A percentile compares a stretch with the other conserved stretches of the same genome.
These are phyloP conservation scores for Monochamus alternatus DNA, from an alignment of 2,888 invertebrate genomes.

Conservation along the genomic window DNA sequence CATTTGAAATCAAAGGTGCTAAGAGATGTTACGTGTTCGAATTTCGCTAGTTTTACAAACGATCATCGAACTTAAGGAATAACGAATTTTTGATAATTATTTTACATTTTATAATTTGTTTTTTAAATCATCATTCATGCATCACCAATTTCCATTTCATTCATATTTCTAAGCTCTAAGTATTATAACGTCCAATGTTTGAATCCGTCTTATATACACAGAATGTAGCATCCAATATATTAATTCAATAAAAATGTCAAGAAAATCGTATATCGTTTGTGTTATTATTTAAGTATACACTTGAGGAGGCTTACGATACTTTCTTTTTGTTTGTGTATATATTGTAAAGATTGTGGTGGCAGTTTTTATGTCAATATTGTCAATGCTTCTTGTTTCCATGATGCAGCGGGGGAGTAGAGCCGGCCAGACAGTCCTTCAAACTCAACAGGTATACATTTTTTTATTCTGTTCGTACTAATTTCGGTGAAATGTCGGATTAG, in stretches of 20 bases:
- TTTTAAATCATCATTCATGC: constrained; percentile 6
- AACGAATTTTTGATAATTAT: constrained; percentile 23
- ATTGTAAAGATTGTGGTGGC: constrained; percentile 63
- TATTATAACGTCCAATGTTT: constrained; percentile 16
- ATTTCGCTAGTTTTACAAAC: neutral
- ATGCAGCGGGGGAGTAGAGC: constrained; percentile 66
- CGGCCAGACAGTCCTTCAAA: constrained; percentile 64
- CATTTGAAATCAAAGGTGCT: neutral
- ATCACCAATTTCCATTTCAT: neutral
- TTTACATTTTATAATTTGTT: constrained; percentile 17
- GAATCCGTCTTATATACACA: constrained; percentile 23
- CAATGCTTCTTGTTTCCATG: constrained; percentile 70
- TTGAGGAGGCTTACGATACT: constrained; percentile 20
- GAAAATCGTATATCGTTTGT: constrained; percentile 29
- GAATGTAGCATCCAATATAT: constrained; percentile 20
- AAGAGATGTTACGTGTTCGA: constrained; percentile 21
- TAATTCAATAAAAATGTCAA: constrained; percentile 33
- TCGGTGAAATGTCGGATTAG: constrained; percentile 7
- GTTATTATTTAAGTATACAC: constrained; percentile 20
- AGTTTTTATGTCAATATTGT: constrained; percentile 61
- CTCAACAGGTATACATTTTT: constrained; percentile 71
- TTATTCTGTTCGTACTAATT: constrained; percentile 37
- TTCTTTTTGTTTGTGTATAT: constrained; percentile 53
- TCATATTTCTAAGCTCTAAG: neutral
- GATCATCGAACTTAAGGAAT: constrained; percentile 4